These are phyloP conservation scores for Parascotia fuliginaria DNA, from an alignment of 2,888 invertebrate genomes.

Conservation along the genomic window DNA sequence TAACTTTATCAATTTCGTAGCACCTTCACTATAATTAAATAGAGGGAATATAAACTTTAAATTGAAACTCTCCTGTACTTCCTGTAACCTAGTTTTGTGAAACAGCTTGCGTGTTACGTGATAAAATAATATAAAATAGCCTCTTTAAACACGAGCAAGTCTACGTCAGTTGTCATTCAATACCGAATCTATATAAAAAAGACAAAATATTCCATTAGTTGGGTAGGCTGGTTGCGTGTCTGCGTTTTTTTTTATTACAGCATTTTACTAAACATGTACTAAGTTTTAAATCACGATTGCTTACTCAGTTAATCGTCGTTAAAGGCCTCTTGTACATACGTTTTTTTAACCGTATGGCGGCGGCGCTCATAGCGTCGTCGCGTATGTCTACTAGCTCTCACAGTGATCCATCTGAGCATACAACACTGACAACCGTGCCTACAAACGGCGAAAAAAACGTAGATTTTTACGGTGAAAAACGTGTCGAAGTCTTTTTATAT, in stretches of 20 bases:
- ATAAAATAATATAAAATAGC: slow-evolving; percentile 39
- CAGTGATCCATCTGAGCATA: no score
- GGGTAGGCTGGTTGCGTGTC: slow-evolving; percentile 27
- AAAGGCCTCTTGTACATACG: no score
- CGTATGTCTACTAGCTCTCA: no score
- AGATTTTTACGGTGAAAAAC: no score
- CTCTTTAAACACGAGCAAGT: slow-evolving; percentile 40
- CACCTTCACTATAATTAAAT: slow-evolving; percentile 22
- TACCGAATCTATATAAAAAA: slow-evolving; percentile 26
- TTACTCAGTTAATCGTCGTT: not conserved
- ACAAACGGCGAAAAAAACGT: no score
- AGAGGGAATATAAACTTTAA: slow-evolving; percentile 41
- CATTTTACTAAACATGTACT: not conserved
- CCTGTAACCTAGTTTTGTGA: slow-evolving; percentile 43
- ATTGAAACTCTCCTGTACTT: slow-evolving; percentile 40
- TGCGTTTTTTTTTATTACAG: not conserved
- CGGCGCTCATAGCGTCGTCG: no score
- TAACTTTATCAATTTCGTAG: not conserved
- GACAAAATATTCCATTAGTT: slow-evolving; percentile 30
- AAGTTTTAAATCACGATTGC: not conserved
- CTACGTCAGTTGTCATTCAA: slow-evolving; percentile 42
- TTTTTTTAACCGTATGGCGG: no score
- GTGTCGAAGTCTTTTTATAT: no score
- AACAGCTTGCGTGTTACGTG: slow-evolving; percentile 51
- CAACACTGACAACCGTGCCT: no score